Base-by-base conservation (phyloP, 1,140 invertebrate species). In the Drosophila jambulina region DNA sequence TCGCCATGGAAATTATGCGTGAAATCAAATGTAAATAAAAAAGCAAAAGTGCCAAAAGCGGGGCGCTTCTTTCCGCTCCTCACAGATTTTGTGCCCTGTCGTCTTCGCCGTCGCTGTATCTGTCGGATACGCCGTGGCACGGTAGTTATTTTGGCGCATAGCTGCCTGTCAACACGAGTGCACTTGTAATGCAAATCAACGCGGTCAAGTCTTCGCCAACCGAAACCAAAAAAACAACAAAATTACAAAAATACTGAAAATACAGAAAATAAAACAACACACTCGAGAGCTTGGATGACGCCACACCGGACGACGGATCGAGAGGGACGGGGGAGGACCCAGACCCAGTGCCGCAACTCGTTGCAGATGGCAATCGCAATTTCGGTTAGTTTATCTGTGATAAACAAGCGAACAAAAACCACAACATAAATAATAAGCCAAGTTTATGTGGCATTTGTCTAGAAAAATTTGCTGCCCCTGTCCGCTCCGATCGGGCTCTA, bases 81-180 rank as follows among this genome's bases (percentile, higher is more conserved):
- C 42, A n/a, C 10, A 42, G 34, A 42, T 58, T 5, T 58, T 58
- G 53, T 38, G 48, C 13, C 17, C 61, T 36, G 63, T 45, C 42
- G 10, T 45, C 42, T 21, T 17, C 15, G 13, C 23, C 45, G 21
- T 21, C n/a, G 49, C 15, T 36, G 45, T 45, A 71, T 59, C 42
- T 40, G 68, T 72, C 68, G 48, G 51, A 45, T 36, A 53, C 71
- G 42, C 62, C 72, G 63, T 65, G 80, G 69, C 78, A 91, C 88
- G 76, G 88, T 91, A 91, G 88, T 91, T 91, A 91, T 91, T 91
- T 91, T 88, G 90, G 88, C 88, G 87, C 84, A 91, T 88, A 91
- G 88, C 81, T 88, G 80, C 71, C 88, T 91, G 88, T 91, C 88
- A 91, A 88, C 75, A 88, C 84, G 29, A 88, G 88, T 87, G 81